Evolutionary conservation across 2,888 invertebrate species (phyloP).

Genomic region (Pachydiplax longipennis): DNA sequence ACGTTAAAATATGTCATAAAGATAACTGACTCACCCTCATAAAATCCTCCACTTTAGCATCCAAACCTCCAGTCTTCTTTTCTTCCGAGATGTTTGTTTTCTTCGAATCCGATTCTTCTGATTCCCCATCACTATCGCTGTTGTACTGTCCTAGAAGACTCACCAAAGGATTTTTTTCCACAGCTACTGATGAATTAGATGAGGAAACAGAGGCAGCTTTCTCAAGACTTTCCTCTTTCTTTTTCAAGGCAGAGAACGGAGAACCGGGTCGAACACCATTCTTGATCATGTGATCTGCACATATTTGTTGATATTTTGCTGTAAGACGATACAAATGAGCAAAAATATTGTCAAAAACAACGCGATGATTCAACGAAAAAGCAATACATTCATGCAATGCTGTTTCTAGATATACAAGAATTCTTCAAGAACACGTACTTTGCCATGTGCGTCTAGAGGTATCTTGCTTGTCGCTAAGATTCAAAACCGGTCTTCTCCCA

Average conservation of each 20-base stretch:
- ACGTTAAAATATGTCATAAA: too few relatives aligned
- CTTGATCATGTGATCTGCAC: slow-evolving; percentile 49
- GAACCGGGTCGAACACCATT: slow-evolving; percentile 30
- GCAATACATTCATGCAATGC: neutral
- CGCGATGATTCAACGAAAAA: neutral
- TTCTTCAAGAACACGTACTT: slow-evolving; percentile 49
- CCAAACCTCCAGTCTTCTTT: slow-evolving; percentile 47
- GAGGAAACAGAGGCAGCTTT: slow-evolving; percentile 45
- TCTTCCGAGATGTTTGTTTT: neutral
- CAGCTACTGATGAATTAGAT: slow-evolving; percentile 27
- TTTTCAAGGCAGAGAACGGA: slow-evolving; percentile 19
- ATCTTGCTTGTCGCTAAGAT: slow-evolving; percentile 51
- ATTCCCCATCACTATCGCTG: slow-evolving; percentile 51
- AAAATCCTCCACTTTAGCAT: slow-evolving; percentile 52
- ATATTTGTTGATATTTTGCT: slow-evolving; percentile 55
- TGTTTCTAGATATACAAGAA: neutral
- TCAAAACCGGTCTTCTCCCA: slow-evolving; percentile 51
- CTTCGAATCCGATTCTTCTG: slow-evolving; percentile 21
- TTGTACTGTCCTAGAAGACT: slow-evolving; percentile 52
- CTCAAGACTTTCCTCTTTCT: slow-evolving; percentile 28
- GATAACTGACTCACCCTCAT: slow-evolving; percentile 49
- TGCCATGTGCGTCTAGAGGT: slow-evolving; percentile 52
- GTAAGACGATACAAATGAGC: slow-evolving; percentile 43
- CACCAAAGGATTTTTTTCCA: slow-evolving; percentile 49
- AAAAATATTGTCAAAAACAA: neutral